Percentiles rank a stretch among this genome's conserved stretches.
These are phyloP conservation scores for Sebastiscus albofasciatus DNA, from an alignment of 2,797 vertebrate genomes.

Conservation along the genomic window DNA sequence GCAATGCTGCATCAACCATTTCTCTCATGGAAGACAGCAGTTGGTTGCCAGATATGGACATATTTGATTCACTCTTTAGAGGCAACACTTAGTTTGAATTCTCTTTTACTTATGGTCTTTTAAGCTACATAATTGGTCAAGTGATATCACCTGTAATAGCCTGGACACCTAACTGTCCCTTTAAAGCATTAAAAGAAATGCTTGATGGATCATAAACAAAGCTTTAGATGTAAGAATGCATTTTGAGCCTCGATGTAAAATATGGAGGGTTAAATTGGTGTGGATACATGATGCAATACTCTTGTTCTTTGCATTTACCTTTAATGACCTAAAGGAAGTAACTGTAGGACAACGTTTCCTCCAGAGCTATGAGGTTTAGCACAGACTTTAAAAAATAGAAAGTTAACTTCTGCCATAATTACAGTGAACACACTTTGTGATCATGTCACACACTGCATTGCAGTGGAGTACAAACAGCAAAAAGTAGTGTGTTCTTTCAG, in stretches of 20 bases:
- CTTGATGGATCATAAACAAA: neutral
- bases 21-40: neutral
- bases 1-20: conserved; percentile 50
- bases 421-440: neutral
- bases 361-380: neutral
- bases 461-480: conserved; percentile 32
- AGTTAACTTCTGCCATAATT: neutral
- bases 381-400: neutral
- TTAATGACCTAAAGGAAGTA: neutral
- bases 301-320: neutral
- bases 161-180: neutral
- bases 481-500: conserved; percentile 52
- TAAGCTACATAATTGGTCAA: neutral
- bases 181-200: neutral
- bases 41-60: neutral
- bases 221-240: neutral
- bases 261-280: neutral
- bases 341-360: neutral
- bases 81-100: neutral
- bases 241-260: neutral
- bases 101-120: neutral
- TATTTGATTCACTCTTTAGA: neutral
- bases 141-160: neutral
- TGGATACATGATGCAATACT: neutral
- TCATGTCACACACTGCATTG: conserved; percentile 11